A percentile compares a stretch with the other conserved stretches of the same genome.
Evolutionary conservation across 2,797 vertebrate genomes (phyloP).

Genomic region (Protosalanx chinensis): DNA sequence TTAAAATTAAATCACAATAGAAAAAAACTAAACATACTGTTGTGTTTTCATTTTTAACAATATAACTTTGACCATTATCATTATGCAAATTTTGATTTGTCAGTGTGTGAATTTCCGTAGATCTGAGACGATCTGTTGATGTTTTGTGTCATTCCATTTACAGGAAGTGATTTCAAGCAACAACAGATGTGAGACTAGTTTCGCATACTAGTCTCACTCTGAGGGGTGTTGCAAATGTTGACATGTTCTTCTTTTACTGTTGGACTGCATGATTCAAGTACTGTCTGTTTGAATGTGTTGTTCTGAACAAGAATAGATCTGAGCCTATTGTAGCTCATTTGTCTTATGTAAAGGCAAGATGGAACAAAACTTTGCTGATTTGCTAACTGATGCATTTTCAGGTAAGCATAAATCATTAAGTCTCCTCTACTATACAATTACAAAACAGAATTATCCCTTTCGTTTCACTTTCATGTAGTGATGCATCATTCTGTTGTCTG

Average conservation of each 20-base stretch:
- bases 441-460: neutral
- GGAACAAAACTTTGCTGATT: slow-evolving; percentile 63
- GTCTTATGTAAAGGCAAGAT: slow-evolving; percentile 51
- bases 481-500: slow-evolving; percentile 6
- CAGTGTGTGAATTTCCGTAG: neutral
- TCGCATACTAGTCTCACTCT: slow-evolving; percentile 28
- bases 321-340: slow-evolving; percentile 10
- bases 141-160: slow-evolving; percentile 47
- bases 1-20: slow-evolving; percentile 9
- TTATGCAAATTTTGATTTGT: neutral
- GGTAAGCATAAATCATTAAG: slow-evolving; percentile 52
- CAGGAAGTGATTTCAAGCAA: slow-evolving; percentile 68
- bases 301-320: neutral
- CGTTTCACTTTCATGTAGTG: neutral
- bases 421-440: neutral
- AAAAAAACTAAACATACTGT: slow-evolving; percentile 27
- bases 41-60: neutral
- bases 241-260: slow-evolving; percentile 20
- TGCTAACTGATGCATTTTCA: slow-evolving; percentile 61
- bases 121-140: neutral
- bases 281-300: neutral
- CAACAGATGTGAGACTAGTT: slow-evolving; percentile 48
- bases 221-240: slow-evolving; percentile 17
- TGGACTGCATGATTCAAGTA: slow-evolving; percentile 7
- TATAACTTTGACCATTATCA: neutral